Evolutionary conservation across 2,888 invertebrate genomes (phyloP), one percentile per base, ranked within the genome.

Genomic region (Thymelicus sylvestris): DNA sequence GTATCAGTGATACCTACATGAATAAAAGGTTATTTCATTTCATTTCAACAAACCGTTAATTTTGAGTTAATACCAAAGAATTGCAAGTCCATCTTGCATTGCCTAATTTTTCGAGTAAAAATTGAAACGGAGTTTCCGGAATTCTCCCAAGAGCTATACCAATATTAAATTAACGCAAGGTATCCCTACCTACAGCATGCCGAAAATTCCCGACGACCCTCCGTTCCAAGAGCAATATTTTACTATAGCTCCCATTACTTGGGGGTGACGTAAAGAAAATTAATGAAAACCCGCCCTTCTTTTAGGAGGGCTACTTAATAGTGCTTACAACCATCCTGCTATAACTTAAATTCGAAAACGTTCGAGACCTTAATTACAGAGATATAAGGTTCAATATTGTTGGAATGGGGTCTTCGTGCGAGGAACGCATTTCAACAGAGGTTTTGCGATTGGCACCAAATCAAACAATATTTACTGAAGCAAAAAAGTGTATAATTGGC

Each of bases 191-290:
- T 31, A 67, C 48, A 15, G 39, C 13, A 67, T 52, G 50, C 61
- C 50, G 41, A 67, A 67, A 67, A 62, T 62, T 55, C 68, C 12
- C 55, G 41, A 15, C 44, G 65, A 72, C 77, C 71, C 78, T 78
- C 76, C 73, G 78, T 79, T 78, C 77, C 73, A 70, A 73, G 72
- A 74, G 75, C 78, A 66, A 81, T 81, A 81, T 83, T 83, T 83
- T 78, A 82, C 79, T 77, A 66, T 76, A 70, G 72, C 61, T 72
- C 69, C 78, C 77, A 74, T 68, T 52, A 24, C 68, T 68, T 77
- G 78, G 80, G 75, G 66, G 74, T 75, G 78, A 79, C 83, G 83
- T 83, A 82, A 83, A 83, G 79, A 78, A 81, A 83, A 85, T 84
- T 83, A 84, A 84, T 84, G 81, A 82, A 85, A 84, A 81, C 80